phyloP scores from a whole-genome alignment of 2,113 vertebrate species.

The Macrotus californicus region DNA sequence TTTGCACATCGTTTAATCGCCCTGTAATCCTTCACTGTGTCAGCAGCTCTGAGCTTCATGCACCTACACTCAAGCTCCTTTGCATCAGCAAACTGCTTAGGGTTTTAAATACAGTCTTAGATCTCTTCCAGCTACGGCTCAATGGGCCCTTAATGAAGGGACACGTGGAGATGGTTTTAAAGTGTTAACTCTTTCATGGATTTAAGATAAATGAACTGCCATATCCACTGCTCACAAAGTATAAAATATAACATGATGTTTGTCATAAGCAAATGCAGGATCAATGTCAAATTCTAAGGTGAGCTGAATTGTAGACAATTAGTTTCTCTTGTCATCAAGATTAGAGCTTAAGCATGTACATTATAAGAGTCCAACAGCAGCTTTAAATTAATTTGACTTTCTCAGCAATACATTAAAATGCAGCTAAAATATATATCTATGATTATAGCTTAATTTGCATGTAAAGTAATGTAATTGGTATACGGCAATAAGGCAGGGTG shows the following conservation, averaged over 20 bases:
- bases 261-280: neutral
- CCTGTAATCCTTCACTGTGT: neutral
- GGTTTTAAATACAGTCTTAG: neutral
- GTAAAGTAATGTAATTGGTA: constrained; percentile 25
- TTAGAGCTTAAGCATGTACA: neutral
- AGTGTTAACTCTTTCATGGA: neutral
- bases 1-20: constrained; percentile 28
- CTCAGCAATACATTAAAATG: neutral
- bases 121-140: neutral
- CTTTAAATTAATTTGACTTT: constrained; percentile 25
- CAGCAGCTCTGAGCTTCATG: neutral
- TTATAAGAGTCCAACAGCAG: neutral
- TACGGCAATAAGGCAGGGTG: neutral
- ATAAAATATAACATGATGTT: neutral
- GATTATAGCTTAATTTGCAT: constrained; percentile 45
- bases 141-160: neutral
- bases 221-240: neutral
- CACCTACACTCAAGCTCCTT: neutral
- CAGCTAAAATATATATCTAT: neutral
- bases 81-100: neutral
- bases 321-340: neutral
- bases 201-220: neutral
- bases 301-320: neutral
- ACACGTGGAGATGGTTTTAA: neutral
- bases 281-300: neutral